Evolutionary conservation across 2,797 vertebrate species (phyloP).

Genomic region (Hipposideros larvatus): DNA sequence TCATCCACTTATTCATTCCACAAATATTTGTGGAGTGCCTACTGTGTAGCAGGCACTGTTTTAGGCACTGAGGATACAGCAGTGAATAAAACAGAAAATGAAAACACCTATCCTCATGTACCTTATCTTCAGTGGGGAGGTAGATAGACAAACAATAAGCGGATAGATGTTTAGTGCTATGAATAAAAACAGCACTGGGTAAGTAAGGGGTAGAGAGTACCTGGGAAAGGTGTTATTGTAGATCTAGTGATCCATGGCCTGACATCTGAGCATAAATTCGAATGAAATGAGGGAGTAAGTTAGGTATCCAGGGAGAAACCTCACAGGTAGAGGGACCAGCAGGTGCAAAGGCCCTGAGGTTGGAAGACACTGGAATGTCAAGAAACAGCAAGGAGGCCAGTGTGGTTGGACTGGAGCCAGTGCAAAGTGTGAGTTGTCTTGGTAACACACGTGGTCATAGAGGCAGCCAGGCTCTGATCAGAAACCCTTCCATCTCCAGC

Average conservation of each 20-base stretch:
- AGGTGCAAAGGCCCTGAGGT: slow-evolving; percentile 8
- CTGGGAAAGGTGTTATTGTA: neutral
- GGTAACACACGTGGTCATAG: neutral
- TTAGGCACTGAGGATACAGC: neutral
- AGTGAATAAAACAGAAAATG: neutral
- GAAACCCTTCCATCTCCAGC: neutral
- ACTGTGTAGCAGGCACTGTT: neutral
- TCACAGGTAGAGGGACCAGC: neutral
- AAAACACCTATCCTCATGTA: neutral
- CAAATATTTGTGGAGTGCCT: neutral
- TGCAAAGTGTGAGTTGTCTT: neutral
- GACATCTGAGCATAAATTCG: neutral
- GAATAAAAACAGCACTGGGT: neutral
- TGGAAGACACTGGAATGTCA: neutral
- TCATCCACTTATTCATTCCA: neutral
- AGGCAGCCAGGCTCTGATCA: neutral
- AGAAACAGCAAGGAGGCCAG: neutral
- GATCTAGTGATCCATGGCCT: neutral
- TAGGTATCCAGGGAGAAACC: neutral
- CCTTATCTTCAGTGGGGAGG: neutral
- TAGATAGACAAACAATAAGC: neutral
- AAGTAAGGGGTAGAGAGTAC: neutral
- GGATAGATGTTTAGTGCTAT: neutral
- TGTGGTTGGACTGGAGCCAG: neutral
- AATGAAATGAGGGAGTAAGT: neutral